A percentile compares a stretch with the other conserved stretches of the same genome.
phyloP scores from a whole-genome alignment of 2,797 vertebrate species.

The Labroides dimidiatus region DNA sequence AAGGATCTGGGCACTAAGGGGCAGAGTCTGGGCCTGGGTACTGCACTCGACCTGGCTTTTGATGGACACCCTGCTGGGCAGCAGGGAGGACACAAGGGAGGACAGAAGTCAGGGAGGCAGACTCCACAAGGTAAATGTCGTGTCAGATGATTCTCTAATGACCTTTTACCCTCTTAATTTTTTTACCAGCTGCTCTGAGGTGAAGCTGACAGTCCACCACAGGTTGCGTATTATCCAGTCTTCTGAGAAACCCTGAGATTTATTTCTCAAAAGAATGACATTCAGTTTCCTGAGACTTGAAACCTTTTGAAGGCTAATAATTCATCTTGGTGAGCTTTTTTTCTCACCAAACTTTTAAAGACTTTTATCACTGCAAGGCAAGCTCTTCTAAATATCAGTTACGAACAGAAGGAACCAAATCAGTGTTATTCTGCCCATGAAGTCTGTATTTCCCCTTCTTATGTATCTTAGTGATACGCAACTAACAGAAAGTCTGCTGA shows the following conservation, averaged over 20 bases:
- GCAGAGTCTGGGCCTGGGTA: conserved; percentile 66
- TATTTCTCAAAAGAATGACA: not conserved
- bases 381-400: not conserved
- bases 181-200: not conserved
- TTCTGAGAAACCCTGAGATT: not conserved
- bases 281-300: not conserved
- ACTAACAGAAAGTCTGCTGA: not conserved
- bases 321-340: not conserved
- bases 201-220: not conserved
- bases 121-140: conserved; percentile 64
- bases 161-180: not conserved
- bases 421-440: not conserved
- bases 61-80: conserved; percentile 59
- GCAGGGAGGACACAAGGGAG: conserved; percentile 59
- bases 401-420: not conserved
- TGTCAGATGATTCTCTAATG: conserved; percentile 47
- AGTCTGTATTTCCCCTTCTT: not conserved
- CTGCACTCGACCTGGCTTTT: conserved; percentile 71
- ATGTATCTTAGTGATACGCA: not conserved
- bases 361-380: too few relatives aligned
- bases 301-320: not conserved
- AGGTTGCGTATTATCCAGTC: not conserved
- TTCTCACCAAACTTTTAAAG: not conserved
- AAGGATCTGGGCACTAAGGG: conserved; percentile 62
- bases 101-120: conserved; percentile 63